Evolutionary conservation across 2,888 invertebrate species (phyloP).

Genomic region (Xanthia togata): DNA sequence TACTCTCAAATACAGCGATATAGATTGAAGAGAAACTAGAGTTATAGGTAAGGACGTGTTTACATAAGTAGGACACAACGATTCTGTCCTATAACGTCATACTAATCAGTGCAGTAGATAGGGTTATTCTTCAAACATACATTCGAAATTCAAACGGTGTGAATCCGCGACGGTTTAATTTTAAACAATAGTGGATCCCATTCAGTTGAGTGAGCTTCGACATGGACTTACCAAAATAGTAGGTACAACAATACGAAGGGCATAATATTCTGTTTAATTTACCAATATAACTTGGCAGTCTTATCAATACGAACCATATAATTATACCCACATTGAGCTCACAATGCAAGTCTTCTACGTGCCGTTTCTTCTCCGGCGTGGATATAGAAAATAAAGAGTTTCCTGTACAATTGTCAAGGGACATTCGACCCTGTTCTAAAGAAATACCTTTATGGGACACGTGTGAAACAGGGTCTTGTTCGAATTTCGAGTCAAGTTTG

Average conservation of each 20-base stretch:
- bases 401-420: constrained; percentile 85
- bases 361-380: constrained; percentile 74
- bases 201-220: too few species aligned
- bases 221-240: background rate
- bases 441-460: constrained; percentile 81
- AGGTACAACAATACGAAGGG: background rate
- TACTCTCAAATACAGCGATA: background rate
- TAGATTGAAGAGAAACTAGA: background rate
- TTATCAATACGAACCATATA: constrained; percentile 52
- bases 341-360: constrained; percentile 76
- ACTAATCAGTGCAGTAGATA: background rate
- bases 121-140: background rate
- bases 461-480: constrained; percentile 83
- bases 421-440: constrained; percentile 76
- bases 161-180: background rate
- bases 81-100: background rate
- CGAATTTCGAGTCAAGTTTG: constrained; percentile 54
- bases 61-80: too few species aligned
- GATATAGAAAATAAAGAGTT: constrained; percentile 86
- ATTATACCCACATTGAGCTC: constrained; percentile 54
- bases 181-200: background rate
- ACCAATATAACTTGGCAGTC: background rate
- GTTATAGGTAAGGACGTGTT: too few species aligned
- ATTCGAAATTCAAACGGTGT: background rate
- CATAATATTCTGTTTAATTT: constrained; percentile 10